Evolutionary conservation across 2,113 vertebrate species (phyloP).

Genomic region (Phaethon lepturus): DNA sequence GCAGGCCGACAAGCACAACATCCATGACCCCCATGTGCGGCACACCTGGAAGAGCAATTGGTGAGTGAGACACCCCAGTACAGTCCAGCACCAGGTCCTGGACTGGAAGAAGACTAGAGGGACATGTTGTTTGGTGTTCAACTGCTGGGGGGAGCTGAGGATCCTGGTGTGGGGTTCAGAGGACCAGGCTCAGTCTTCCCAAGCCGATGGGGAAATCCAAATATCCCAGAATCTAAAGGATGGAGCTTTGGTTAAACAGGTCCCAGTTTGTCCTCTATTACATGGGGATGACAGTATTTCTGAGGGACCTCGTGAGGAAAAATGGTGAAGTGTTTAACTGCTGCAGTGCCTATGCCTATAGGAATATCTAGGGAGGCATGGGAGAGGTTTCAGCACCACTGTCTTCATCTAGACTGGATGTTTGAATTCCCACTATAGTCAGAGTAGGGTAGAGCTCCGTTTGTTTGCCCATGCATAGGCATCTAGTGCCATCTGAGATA

Average conservation of each 20-base stretch:
- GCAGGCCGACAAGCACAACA: slow-evolving; percentile 96
- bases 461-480: not conserved
- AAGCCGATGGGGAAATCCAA: not conserved
- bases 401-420: not conserved
- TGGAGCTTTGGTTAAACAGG: not conserved
- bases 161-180: not conserved
- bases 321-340: not conserved
- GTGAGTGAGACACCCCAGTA: slow-evolving; percentile 76
- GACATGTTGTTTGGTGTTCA: not conserved
- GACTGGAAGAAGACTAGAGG: not conserved
- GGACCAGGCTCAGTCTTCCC: not conserved
- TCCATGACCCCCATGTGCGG: slow-evolving; percentile 94
- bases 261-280: not conserved
- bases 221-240: not conserved
- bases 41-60: slow-evolving; percentile 99
- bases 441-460: not conserved
- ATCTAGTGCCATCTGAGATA: not conserved
- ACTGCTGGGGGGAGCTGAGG: not conserved
- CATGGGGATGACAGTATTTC: not conserved
- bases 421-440: not conserved
- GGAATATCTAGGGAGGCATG: not conserved
- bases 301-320: not conserved
- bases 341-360: not conserved
- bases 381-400: not conserved
- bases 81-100: not conserved